Evolutionary conservation across 2,113 vertebrate species (phyloP).

Genomic region (Cyprinodon brontotheroides): DNA sequence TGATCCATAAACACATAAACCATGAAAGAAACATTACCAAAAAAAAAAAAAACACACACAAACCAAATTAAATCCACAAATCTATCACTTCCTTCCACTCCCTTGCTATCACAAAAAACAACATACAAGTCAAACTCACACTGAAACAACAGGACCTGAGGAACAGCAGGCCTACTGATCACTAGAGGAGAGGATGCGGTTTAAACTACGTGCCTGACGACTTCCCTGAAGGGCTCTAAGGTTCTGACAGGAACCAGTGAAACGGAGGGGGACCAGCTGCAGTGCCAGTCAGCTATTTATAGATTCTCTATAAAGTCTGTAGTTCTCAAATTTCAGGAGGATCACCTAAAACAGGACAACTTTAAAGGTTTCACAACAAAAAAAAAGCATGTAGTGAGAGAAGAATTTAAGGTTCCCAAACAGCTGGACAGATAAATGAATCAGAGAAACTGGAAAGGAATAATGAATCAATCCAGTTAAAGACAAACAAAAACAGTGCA

Average conservation of each 20-base stretch:
- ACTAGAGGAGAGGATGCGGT: slow-evolving; percentile 9
- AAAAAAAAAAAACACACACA: background rate
- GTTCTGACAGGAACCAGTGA: slow-evolving; percentile 23
- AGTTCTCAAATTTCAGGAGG: background rate
- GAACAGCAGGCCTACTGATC: slow-evolving; percentile 14
- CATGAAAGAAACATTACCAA: background rate
- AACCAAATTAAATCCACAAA: slow-evolving; percentile 19
- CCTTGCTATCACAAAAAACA: slow-evolving; percentile 1
- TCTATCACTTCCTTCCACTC: slow-evolving; percentile 22
- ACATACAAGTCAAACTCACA: slow-evolving; percentile 18
- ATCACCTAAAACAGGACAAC: background rate
- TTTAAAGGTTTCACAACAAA: background rate
- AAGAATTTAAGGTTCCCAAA: background rate
- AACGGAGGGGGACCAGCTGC: background rate
- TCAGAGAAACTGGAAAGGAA: background rate
- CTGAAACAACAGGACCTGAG: slow-evolving; percentile 20
- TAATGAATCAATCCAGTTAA: background rate
- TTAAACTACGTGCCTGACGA: slow-evolving; percentile 8
- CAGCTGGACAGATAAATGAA: background rate
- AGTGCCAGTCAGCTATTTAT: background rate
- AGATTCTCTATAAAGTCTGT: background rate
- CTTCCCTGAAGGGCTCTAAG: slow-evolving; percentile 13
- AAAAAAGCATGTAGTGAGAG: background rate
- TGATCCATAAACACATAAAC: slow-evolving; percentile 12
- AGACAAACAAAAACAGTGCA: background rate